Evolutionary conservation across 2,113 vertebrate genomes (phyloP).

Genomic region (Riparia riparia): DNA sequence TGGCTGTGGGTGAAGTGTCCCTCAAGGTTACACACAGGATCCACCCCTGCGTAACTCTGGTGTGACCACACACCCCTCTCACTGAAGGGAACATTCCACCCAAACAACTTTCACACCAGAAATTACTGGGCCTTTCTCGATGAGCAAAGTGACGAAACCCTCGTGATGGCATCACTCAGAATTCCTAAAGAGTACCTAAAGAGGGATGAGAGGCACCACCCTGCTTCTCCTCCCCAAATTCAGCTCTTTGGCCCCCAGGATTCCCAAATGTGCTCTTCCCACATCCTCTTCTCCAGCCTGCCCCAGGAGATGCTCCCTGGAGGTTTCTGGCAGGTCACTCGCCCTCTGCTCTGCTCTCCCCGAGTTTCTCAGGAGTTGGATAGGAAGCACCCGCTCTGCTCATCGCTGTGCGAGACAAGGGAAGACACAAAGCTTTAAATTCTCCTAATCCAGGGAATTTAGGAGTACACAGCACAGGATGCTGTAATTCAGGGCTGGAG

Average conservation of each 20-base stretch:
- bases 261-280: fast-evolving
- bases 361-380: neutral
- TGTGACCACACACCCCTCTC: neutral
- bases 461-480: neutral
- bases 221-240: neutral
- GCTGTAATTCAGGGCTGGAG: neutral
- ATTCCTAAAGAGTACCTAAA: fast-evolving
- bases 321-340: neutral
- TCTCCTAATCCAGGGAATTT: neutral
- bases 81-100: neutral
- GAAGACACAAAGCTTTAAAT: neutral
- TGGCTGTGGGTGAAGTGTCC: fast-evolving
- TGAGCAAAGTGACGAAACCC: neutral
- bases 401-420: neutral
- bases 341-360: neutral
- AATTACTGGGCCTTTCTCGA: neutral
- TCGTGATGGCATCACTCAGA: neutral
- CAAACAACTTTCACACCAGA: neutral
- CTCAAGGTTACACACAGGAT: fast-evolving
- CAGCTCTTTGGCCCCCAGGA: neutral
- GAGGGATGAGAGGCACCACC: neutral
- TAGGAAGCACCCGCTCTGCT: neutral
- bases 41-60: neutral
- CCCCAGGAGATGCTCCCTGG: neutral
- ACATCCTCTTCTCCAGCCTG: neutral